A percentile compares a stretch with the other conserved stretches of the same genome.
Evolutionary conservation across 2,888 invertebrate genomes (phyloP).

Genomic region (Eupithecia subfuscata): DNA sequence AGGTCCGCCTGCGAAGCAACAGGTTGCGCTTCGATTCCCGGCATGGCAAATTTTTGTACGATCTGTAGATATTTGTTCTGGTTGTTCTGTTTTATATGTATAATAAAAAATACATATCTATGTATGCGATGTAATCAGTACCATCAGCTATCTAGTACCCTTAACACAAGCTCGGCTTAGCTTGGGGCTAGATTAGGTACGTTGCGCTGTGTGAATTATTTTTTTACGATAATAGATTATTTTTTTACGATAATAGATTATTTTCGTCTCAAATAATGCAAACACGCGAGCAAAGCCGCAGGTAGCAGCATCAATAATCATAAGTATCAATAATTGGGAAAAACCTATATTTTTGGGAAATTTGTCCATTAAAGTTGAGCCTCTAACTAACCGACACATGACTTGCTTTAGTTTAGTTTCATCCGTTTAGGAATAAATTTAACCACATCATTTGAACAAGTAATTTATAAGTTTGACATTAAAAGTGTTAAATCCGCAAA

Average conservation of each 20-base stretch:
- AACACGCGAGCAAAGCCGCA: neutral
- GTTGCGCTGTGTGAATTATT: no score
- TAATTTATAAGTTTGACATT: neutral
- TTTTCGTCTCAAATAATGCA: neutral
- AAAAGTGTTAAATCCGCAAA: neutral
- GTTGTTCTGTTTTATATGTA: neutral
- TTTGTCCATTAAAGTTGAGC: neutral
- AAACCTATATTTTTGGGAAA: conserved; percentile 1
- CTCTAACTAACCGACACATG: neutral
- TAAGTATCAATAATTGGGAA: neutral
- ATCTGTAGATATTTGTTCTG: neutral
- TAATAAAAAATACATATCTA: neutral
- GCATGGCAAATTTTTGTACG: neutral
- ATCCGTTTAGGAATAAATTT: neutral
- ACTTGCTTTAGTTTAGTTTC: neutral
- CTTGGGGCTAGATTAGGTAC: no score
- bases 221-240: no score
- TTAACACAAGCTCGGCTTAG: no score
- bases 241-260: no score
- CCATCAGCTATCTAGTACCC: no score
- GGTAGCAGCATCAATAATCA: neutral
- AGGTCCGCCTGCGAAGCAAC: neutral
- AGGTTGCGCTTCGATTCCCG: neutral
- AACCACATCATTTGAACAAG: conserved; percentile 5
- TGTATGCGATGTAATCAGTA: no score